Evolutionary conservation across 2,888 invertebrate genomes (phyloP).

Genomic region (Quadroppia sp.): DNA sequence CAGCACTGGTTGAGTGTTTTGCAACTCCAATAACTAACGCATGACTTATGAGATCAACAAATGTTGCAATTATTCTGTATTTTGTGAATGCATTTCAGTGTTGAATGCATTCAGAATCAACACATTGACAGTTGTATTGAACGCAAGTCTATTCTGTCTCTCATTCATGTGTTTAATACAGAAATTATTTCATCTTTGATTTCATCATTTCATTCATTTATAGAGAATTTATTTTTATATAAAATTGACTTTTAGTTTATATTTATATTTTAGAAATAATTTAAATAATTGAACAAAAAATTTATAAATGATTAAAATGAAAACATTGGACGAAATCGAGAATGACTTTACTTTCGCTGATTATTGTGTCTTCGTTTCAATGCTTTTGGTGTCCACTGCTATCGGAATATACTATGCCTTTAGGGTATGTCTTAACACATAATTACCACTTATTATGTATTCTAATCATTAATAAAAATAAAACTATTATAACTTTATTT

Average conservation of each 20-base stretch:
- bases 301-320: slow-evolving; percentile 1
- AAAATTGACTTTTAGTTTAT: not conserved
- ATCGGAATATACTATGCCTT: slow-evolving; percentile 56
- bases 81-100: not conserved
- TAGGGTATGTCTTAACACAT: slow-evolving; percentile 50
- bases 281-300: not conserved
- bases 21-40: not conserved
- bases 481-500: too few relatives aligned
- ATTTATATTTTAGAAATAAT: not conserved
- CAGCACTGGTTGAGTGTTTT: not conserved
- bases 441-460: not conserved
- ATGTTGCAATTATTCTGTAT: not conserved
- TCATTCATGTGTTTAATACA: slow-evolving; percentile 23
- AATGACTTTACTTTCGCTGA: slow-evolving; percentile 45
- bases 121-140: not conserved
- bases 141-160: slow-evolving; percentile 1
- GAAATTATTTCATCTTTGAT: not conserved
- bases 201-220: slow-evolving; percentile 12
- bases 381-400: slow-evolving; percentile 51
- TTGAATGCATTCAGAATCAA: not conserved
- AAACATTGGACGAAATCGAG: not conserved
- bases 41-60: not conserved
- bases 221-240: slow-evolving; percentile 4
- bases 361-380: slow-evolving; percentile 51
- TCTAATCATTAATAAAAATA: too few relatives aligned